Conservation (phyloP, 2,113 vertebrate genomes). For the Desmodus rotundus region DNA sequence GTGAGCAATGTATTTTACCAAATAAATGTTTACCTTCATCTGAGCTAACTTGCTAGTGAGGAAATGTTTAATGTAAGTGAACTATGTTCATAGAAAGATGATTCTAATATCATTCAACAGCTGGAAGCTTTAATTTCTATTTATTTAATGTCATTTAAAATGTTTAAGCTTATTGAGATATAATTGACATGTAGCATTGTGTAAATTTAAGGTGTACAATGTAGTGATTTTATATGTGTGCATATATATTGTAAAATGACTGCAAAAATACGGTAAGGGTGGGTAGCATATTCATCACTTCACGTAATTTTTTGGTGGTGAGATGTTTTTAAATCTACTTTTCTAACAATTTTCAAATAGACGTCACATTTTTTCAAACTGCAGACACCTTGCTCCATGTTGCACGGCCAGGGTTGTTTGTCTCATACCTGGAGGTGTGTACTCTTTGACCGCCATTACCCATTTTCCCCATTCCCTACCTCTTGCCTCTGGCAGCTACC, state of each 20-base stretch:
- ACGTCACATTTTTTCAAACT: not conserved
- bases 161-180: not conserved
- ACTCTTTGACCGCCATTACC: not conserved
- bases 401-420: not conserved
- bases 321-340: not conserved
- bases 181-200: not conserved
- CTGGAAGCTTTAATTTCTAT: not conserved
- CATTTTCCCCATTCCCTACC: not conserved
- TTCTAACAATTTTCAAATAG: not conserved
- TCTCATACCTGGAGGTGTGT: not conserved
- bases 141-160: not conserved
- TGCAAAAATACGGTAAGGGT: not conserved
- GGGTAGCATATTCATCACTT: not conserved
- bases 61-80: not conserved
- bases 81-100: not conserved
- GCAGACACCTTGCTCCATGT: not conserved
- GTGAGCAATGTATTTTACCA: not conserved
- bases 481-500: not conserved
- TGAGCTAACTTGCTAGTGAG: not conserved
- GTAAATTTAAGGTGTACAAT: not conserved
- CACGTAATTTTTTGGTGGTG: not conserved
- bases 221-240: no score
- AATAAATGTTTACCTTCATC: not conserved
- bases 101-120: not conserved
- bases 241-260: no score